Percentiles rank a stretch among this genome's conserved stretches.
Evolutionary conservation across 2,888 invertebrate species (phyloP).

Genomic region (Leistus spinibarbis): DNA sequence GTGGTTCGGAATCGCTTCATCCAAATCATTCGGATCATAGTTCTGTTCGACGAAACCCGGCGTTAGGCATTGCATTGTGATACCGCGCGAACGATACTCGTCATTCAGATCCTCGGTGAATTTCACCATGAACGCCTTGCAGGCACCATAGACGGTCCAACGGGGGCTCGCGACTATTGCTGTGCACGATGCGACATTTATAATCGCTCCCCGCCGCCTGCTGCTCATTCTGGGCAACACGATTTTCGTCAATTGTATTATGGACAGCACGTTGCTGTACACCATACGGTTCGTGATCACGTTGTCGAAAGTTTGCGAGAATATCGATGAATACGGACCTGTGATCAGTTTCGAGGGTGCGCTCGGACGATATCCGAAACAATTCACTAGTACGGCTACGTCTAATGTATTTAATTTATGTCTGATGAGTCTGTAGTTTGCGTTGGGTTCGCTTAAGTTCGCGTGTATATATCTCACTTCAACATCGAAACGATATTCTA

Average conservation of each 20-base stretch:
- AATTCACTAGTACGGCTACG: neutral
- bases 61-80: conserved; percentile 79
- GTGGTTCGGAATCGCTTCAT: neutral
- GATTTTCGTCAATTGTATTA: conserved; percentile 82
- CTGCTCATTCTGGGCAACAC: conserved; percentile 85
- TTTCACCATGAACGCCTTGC: conserved; percentile 87
- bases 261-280: conserved; percentile 78
- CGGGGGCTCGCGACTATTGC: conserved; percentile 82
- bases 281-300: conserved; percentile 58
- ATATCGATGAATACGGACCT: neutral
- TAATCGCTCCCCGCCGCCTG: conserved; percentile 79
- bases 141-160: conserved; percentile 83
- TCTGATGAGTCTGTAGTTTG: neutral
- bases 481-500: neutral
- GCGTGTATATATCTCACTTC: neutral
- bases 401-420: neutral
- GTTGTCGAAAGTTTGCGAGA: neutral
- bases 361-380: neutral
- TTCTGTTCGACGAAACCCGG: conserved; percentile 78
- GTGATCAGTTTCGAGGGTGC: neutral
- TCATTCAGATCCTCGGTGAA: conserved; percentile 76
- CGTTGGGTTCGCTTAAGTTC: neutral
- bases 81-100: conserved; percentile 75
- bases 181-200: conserved; percentile 87
- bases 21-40: neutral